Evolutionary conservation across 2,113 vertebrate genomes (phyloP).

Genomic region (Stegastes partitus): DNA sequence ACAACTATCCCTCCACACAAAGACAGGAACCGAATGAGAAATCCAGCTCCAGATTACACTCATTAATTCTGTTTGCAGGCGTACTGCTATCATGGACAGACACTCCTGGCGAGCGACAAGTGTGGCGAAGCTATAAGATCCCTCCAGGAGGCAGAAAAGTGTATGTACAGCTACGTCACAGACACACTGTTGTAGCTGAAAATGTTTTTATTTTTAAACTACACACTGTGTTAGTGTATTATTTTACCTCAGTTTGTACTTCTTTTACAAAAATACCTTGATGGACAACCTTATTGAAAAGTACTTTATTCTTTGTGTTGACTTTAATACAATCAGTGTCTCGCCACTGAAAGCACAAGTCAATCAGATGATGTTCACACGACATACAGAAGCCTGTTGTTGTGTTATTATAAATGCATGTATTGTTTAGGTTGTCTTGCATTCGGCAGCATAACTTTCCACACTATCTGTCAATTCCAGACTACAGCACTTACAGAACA

Average conservation of each 20-base stretch:
- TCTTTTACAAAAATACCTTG: neutral
- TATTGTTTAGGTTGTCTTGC: neutral
- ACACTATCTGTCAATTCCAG: too few species aligned
- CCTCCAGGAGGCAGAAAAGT: conserved; percentile 96
- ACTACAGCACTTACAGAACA: neutral
- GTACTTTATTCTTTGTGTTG: conserved; percentile 4
- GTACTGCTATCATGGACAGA: conserved; percentile 96
- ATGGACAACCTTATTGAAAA: neutral
- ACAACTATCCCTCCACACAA: neutral
- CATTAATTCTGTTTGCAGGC: conserved; percentile 84
- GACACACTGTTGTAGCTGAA: neutral
- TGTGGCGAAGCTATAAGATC: conserved; percentile 98
- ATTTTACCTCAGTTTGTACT: neutral
- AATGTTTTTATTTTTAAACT: neutral
- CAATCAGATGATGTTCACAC: neutral
- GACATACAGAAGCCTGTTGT: neutral
- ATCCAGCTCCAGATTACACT: neutral
- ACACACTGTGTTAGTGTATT: neutral
- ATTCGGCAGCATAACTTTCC: too few species aligned
- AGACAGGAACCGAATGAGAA: neutral
- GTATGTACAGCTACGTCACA: conserved; percentile 81
- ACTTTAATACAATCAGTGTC: neutral
- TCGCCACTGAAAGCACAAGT: neutral
- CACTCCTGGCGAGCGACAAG: conserved; percentile 93
- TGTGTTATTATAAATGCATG: neutral